These are phyloP conservation scores for Abscondita cerata DNA, from an alignment of 2,888 invertebrate species.

Conservation along the genomic window DNA sequence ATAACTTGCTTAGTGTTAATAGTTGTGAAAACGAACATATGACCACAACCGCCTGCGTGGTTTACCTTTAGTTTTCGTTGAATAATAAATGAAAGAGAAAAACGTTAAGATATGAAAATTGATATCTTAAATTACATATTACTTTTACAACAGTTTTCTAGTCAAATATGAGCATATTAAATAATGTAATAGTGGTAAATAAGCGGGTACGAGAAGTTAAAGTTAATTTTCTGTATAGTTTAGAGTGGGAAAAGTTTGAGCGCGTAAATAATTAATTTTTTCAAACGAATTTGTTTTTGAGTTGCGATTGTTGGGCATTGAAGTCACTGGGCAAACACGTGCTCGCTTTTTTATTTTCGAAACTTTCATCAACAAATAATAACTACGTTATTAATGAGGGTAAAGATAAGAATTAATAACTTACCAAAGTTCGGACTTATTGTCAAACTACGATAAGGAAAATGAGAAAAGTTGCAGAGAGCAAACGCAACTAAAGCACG, in stretches of 20 bases:
- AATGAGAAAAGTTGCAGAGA: constrained; percentile 15
- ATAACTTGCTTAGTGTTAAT: too few species aligned
- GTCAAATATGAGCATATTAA: constrained; percentile 22
- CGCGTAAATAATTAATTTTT: background rate
- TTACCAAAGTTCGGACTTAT: constrained; percentile 18
- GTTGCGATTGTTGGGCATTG: too few species aligned
- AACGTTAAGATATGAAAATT: constrained; percentile 29
- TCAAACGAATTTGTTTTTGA: too few species aligned
- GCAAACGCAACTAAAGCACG: constrained; percentile 28
- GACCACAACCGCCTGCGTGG: constrained; percentile 12
- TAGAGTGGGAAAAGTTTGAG: background rate
- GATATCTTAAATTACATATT: constrained; percentile 25
- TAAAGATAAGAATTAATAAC: constrained; percentile 13
- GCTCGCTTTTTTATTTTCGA: too few species aligned
- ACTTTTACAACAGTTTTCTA: constrained; percentile 9
- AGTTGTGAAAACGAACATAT: constrained; percentile 31
- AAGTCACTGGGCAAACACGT: too few species aligned
- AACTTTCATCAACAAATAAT: too few species aligned
- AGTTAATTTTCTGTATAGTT: background rate
- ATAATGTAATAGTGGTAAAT: constrained; percentile 10
- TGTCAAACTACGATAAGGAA: constrained; percentile 16
- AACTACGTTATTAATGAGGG: background rate
- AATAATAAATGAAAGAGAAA: constrained; percentile 25
- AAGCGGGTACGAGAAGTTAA: background rate
- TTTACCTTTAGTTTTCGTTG: constrained; percentile 12